Conservation (phyloP, 1,140 invertebrate genomes). For the Drosophila miranda region DNA sequence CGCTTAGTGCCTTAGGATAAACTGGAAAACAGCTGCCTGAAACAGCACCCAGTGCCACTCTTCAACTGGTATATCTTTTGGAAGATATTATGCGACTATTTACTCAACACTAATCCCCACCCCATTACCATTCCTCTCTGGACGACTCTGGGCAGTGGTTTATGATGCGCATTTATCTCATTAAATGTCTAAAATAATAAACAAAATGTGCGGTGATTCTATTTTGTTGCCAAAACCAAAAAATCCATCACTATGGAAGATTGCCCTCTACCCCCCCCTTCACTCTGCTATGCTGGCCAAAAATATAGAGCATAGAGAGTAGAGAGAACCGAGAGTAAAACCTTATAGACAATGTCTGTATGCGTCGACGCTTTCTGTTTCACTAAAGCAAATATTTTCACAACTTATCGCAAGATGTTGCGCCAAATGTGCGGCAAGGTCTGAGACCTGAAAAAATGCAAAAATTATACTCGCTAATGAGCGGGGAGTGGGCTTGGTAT, state of each 20-base stretch:
- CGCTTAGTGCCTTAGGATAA: too few relatives aligned
- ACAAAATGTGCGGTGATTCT: constrained; percentile 28
- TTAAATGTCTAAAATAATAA: constrained; percentile 43
- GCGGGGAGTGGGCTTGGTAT: constrained; percentile 1
- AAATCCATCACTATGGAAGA: not conserved
- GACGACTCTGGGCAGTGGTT: constrained; percentile 16
- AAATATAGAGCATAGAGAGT: constrained; percentile 25
- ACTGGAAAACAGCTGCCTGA: not conserved
- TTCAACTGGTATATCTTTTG: not conserved
- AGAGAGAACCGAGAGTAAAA: constrained; percentile 1
- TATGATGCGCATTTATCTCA: constrained; percentile 49
- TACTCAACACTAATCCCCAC: constrained; percentile 26
- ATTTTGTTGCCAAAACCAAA: constrained; percentile 37
- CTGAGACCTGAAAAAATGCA: constrained; percentile 37
- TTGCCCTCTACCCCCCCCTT: constrained; percentile 34
- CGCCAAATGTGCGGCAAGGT: constrained; percentile 62
- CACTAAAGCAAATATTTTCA: constrained; percentile 72
- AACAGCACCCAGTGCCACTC: not conserved
- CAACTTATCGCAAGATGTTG: constrained; percentile 70
- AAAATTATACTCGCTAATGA: constrained; percentile 44
- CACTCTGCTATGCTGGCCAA: constrained; percentile 8
- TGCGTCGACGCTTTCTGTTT: constrained; percentile 64
- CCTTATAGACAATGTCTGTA: constrained; percentile 18
- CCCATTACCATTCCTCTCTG: too few relatives aligned
- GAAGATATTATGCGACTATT: constrained; percentile 32